Base-by-base conservation (phyloP, 2,888 invertebrate genomes). In the Lumbricus terrestris region DNA sequence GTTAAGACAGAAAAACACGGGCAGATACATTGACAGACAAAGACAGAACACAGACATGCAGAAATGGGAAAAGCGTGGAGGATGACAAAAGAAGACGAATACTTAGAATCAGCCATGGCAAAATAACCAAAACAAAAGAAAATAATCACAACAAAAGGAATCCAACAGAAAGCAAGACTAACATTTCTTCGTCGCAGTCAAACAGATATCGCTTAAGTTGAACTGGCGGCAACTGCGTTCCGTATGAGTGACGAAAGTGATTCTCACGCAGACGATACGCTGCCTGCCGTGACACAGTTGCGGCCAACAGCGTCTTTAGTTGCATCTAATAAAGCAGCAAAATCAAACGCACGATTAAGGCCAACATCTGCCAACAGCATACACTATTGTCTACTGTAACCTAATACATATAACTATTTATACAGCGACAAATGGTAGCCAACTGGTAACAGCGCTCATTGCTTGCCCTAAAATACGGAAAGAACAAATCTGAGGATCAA, bases 301-400 rank as follows among this genome's bases (percentile, higher is more conserved):
- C 96, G 3, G 97, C 96, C 3, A 98, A 95, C 20, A 98, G 96
- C 94, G 97, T 97, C 94, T 98, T 98, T 1, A 98, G 96, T 93
- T 97, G 97, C 91, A 96, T 96, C 95, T 97, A 69, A 94, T 94
- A 91, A 91, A 91, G 6, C 33, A 54, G 35, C 11, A 89, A 23
- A 69, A 54, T 18, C n/a, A 89, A 42, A 18, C 8, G 35, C 11
- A 85, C 33, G n/a, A n/a, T n/a, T 69, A 29, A 69, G n/a, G n/a
- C n/a, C 29, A 69, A 69, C 16, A 23, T 47, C 47, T 47, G 47
- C 20, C 23, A 47, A 47, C 47, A 47, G 47, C 1, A 47, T 47
- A 47, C 23, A 23, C 47, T 47, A 47, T 23, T 47, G 20, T 47
- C 40, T 40, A 40, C 15, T 40, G 40, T 40, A 40, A 40, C 40